Evolutionary conservation across 2,888 invertebrate genomes (phyloP).

Genomic region (Drosophila parthenogenetica): DNA sequence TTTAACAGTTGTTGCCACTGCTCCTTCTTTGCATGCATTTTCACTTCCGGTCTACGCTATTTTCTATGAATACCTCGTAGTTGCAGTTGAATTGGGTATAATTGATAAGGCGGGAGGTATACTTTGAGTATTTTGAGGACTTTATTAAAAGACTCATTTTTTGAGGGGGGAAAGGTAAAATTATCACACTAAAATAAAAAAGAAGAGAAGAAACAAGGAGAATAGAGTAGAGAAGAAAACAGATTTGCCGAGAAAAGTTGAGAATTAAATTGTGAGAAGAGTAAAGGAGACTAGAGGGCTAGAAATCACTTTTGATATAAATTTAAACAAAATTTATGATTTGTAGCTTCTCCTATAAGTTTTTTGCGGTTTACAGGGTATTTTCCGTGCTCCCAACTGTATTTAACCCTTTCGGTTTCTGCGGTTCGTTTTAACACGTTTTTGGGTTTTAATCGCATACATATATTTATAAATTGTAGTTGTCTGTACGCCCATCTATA

Average conservation of each 20-base stretch:
- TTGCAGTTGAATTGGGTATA: background rate
- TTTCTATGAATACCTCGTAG: conserved; percentile 6
- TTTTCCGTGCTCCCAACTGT: background rate
- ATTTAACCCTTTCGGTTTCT: conserved; percentile 22
- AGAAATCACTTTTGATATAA: no score
- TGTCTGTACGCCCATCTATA: conserved; percentile 10
- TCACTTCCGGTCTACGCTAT: conserved; percentile 41
- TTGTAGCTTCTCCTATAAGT: background rate
- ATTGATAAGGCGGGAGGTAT: background rate
- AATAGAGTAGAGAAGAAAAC: no score
- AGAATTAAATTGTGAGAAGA: no score
- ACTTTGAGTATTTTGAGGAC: no score
- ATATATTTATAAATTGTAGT: conserved; percentile 50
- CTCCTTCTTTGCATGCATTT: conserved; percentile 18
- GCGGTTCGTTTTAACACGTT: conserved; percentile 41
- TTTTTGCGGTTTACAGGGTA: conserved; percentile 19
- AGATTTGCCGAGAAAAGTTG: no score
- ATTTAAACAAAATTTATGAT: no score
- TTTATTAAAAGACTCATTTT: no score
- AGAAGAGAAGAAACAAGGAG: no score
- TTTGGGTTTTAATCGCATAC: conserved; percentile 64
- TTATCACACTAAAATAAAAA: no score
- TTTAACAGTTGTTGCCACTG: conserved; percentile 66
- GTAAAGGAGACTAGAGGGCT: no score
- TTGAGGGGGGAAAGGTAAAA: no score